These are phyloP conservation scores for Nyleta sp. DNA, from an alignment of 2,888 invertebrate genomes.

Conservation along the genomic window DNA sequence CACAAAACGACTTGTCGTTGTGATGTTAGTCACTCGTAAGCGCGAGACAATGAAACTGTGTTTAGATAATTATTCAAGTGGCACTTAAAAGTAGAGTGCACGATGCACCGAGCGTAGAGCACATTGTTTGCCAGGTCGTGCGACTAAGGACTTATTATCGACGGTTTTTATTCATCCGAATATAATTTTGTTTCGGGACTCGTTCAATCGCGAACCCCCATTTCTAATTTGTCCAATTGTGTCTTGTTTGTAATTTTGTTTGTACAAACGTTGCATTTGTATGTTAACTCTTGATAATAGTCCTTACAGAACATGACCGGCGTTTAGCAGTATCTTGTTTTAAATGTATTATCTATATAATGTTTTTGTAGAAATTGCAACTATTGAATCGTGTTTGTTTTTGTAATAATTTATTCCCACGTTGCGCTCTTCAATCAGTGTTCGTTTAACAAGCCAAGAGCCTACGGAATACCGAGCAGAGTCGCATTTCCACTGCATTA, in stretches of 20 bases:
- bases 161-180: conserved; percentile 24
- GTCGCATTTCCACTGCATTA: conserved; percentile 51
- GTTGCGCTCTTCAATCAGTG: conserved; percentile 32
- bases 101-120: conserved; percentile 58
- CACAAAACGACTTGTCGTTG: conserved; percentile 72
- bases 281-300: conserved; percentile 46
- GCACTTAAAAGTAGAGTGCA: conserved; percentile 63
- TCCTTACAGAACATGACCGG: conserved; percentile 30
- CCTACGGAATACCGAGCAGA: conserved; percentile 30
- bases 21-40: conserved; percentile 69
- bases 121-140: conserved; percentile 50
- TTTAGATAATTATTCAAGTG: conserved; percentile 64
- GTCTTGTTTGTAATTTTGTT: too few species aligned
- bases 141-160: conserved; percentile 51
- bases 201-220: too few species aligned
- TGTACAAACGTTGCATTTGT: conserved; percentile 29
- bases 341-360: conserved; percentile 54
- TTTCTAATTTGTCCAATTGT: too few species aligned
- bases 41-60: conserved; percentile 63
- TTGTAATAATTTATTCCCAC: conserved; percentile 52
- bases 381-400: conserved; percentile 37
- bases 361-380: conserved; percentile 45
- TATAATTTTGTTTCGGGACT: neutral
- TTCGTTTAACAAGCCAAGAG: conserved; percentile 38
- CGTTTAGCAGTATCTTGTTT: conserved; percentile 60